These are phyloP conservation scores for Netelia fuscicornis DNA, from an alignment of 2,888 invertebrate species.

Conservation along the genomic window DNA sequence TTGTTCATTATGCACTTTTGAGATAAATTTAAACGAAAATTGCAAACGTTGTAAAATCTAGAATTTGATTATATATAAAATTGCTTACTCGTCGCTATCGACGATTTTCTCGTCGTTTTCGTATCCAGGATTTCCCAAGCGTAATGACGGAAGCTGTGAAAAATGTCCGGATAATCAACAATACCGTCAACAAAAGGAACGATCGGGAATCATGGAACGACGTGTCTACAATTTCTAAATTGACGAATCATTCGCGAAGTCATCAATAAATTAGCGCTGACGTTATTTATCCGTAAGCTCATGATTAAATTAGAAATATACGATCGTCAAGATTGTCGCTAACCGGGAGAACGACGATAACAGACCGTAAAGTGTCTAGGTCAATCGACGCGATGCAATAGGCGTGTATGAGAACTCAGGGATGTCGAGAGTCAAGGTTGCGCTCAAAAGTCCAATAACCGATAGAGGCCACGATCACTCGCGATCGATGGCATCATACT, in stretches of 20 bases:
- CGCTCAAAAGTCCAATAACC: constrained; percentile 35
- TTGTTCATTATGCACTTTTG: neutral
- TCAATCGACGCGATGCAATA: neutral
- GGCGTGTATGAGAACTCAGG: neutral
- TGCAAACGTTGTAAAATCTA: constrained; percentile 1
- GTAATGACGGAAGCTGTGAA: neutral
- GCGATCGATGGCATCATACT: neutral
- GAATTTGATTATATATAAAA: neutral
- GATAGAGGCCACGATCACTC: constrained; percentile 9
- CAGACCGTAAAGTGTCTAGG: neutral
- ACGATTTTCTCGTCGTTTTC: neutral
- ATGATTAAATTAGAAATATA: neutral
- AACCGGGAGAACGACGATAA: neutral
- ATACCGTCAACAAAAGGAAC: neutral
- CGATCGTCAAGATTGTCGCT: neutral
- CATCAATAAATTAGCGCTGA: constrained; percentile 1
- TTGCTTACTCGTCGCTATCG: neutral
- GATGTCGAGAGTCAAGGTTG: constrained; percentile 18
- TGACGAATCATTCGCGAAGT: neutral
- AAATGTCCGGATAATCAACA: neutral
- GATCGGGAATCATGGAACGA: neutral
- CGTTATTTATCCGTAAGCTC: neutral
- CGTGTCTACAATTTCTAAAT: neutral
- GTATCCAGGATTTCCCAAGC: neutral
- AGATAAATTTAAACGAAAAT: constrained; percentile 2